These are phyloP conservation scores for Microhierax caerulescens DNA, from an alignment of 2,797 vertebrate genomes.

Conservation along the genomic window DNA sequence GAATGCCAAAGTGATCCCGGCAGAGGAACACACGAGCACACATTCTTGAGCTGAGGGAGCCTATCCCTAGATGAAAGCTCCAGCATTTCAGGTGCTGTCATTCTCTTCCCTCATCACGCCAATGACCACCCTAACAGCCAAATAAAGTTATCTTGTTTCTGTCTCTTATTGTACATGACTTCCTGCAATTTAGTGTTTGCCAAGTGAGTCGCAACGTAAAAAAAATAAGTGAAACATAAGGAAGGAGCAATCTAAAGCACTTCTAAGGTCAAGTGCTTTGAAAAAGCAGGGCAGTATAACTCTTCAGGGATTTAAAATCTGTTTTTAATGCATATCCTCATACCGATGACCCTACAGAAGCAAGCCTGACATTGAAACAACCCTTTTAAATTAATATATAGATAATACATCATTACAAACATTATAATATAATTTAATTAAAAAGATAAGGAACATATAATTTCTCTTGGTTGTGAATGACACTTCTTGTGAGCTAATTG, in stretches of 20 bases:
- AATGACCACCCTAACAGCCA: background rate
- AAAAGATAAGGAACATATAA: slow-evolving; percentile 10
- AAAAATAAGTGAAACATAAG: background rate
- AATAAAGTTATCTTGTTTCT: background rate
- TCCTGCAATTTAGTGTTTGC: slow-evolving; percentile 11
- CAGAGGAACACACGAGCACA: background rate
- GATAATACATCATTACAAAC: background rate
- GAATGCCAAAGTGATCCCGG: background rate
- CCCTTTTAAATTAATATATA: background rate
- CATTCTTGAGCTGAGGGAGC: background rate
- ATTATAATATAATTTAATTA: background rate
- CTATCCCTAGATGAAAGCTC: background rate
- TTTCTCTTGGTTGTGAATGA: background rate
- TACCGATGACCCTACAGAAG: background rate
- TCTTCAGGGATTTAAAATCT: background rate
- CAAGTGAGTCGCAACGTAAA: background rate
- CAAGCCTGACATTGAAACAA: background rate
- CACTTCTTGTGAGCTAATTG: background rate
- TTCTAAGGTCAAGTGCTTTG: background rate
- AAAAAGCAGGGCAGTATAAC: background rate
- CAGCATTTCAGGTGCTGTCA: background rate
- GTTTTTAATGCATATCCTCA: background rate
- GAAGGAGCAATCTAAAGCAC: background rate
- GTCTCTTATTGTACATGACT: background rate
- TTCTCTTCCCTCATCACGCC: background rate